Percentiles rank a stretch among this genome's conserved stretches.
Conservation (phyloP, 1,140 invertebrate genomes). For the Diuraphis noxia region DNA sequence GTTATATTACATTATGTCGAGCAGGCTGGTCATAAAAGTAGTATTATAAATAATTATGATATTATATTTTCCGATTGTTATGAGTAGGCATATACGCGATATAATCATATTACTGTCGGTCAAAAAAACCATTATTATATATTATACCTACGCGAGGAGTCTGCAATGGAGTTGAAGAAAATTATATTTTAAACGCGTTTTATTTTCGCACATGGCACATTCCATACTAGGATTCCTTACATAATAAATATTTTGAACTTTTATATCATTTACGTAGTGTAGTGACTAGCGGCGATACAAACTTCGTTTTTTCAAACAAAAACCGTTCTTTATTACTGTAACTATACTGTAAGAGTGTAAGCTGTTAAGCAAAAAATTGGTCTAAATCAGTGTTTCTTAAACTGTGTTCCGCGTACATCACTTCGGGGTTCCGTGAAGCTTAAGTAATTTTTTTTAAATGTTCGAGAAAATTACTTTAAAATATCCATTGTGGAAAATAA, state of each 20-base stretch:
- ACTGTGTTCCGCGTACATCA: no score
- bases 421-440: no score
- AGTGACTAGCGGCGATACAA: neutral
- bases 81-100: neutral
- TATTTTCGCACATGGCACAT: neutral
- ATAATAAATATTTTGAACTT: neutral
- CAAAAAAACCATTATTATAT: neutral
- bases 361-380: neutral
- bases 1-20: neutral
- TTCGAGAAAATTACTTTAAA: no score
- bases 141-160: neutral
- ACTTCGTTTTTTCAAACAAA: neutral
- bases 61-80: neutral
- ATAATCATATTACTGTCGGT: neutral
- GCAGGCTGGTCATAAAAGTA: neutral
- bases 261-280: neutral
- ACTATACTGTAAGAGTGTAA: no score
- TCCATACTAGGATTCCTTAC: no score
- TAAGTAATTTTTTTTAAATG: neutral
- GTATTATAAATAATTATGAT: neutral
- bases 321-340: neutral
- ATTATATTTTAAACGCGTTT: neutral
- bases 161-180: no score
- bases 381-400: no score
- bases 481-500: no score